Evolutionary conservation across 30 jellyfish, hydroid and myxozoan species (phyloP).

Genomic region (Aurelia aurita): DNA sequence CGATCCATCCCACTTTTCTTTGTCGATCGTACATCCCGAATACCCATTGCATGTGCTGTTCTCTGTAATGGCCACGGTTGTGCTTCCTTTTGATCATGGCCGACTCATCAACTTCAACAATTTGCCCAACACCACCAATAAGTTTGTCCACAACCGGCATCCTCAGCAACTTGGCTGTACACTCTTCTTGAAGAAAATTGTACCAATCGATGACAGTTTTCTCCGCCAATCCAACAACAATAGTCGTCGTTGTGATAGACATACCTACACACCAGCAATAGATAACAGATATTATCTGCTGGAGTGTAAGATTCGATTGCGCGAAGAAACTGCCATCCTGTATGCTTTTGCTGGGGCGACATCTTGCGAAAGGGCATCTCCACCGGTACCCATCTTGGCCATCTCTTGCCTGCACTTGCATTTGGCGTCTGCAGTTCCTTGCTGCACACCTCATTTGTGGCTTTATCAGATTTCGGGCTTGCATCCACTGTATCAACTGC

Average conservation of each 20-base stretch:
- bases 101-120: slow-evolving; percentile 44
- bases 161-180: slow-evolving; percentile 21
- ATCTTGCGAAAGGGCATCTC: slow-evolving; percentile 10
- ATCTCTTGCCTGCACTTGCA: slow-evolving; percentile 10
- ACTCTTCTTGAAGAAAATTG: slow-evolving; percentile 42
- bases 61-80: slow-evolving; percentile 19
- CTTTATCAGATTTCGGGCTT: slow-evolving; percentile 1
- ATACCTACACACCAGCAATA: slow-evolving; percentile 34
- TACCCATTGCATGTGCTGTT: slow-evolving; percentile 34
- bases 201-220: slow-evolving; percentile 55
- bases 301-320: slow-evolving; percentile 30
- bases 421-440: slow-evolving; percentile 3
- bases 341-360: not conserved
- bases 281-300: slow-evolving; percentile 14
- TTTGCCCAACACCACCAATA: slow-evolving; percentile 38
- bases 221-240: not conserved
- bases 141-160: slow-evolving; percentile 21
- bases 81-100: slow-evolving; percentile 25
- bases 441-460: not conserved
- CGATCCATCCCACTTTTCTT: slow-evolving; percentile 23
- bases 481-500: slow-evolving; percentile 24
- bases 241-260: slow-evolving; percentile 7
- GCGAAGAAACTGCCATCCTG: slow-evolving; percentile 23
- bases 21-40: slow-evolving; percentile 49
- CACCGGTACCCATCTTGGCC: too few species aligned